These are phyloP conservation scores for Drosophila buzzatii DNA, from an alignment of 2,888 invertebrate genomes.

Conservation along the genomic window DNA sequence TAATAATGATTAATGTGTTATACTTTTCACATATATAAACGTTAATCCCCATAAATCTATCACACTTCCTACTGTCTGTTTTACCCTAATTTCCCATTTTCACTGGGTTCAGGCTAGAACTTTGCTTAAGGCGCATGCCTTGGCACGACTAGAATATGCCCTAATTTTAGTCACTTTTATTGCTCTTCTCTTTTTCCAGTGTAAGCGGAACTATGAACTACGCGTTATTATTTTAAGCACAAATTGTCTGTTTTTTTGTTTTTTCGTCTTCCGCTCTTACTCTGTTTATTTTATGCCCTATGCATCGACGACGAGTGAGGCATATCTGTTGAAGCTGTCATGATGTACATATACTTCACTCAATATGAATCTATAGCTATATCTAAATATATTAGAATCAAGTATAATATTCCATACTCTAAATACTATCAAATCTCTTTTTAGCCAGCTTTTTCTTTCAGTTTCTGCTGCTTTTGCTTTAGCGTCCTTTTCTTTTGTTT, in stretches of 20 bases:
- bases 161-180: not conserved
- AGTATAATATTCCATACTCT: too few relatives aligned
- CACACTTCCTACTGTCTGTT: too few relatives aligned
- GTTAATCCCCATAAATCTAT: too few relatives aligned
- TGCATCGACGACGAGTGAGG: not conserved
- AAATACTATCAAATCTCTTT: too few relatives aligned
- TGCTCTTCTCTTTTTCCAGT: conserved; percentile 10
- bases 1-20: too few relatives aligned
- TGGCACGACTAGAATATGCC: not conserved
- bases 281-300: not conserved
- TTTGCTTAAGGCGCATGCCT: not conserved
- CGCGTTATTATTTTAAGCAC: conserved; percentile 50
- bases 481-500: not conserved
- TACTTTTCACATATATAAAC: too few relatives aligned
- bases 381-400: too few relatives aligned
- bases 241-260: conserved; percentile 1
- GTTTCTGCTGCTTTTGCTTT: too few relatives aligned
- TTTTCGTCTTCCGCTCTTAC: not conserved
- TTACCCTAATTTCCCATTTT: too few relatives aligned
- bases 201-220: conserved; percentile 45
- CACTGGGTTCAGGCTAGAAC: too few relatives aligned
- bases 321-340: not conserved
- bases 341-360: not conserved
- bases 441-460: too few relatives aligned
- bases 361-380: too few relatives aligned